Percentiles rank a stretch among this genome's conserved stretches.
Conservation (phyloP, 2,113 vertebrate species). For the Oreochromis spilurus region DNA sequence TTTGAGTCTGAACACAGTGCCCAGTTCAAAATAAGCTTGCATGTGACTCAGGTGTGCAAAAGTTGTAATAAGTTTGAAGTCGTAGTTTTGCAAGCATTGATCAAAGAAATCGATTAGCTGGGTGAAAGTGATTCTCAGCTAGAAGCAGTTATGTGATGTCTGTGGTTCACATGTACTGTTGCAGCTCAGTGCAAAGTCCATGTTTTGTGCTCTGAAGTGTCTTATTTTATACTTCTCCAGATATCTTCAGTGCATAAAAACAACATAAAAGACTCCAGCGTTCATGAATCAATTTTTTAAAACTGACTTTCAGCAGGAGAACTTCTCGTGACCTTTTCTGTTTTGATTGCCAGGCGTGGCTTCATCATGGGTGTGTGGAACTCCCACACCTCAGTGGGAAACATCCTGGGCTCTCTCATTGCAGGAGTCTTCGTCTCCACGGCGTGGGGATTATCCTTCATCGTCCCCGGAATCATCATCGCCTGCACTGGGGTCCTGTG, state of each 20-base stretch:
- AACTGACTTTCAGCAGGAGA: neutral
- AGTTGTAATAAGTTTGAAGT: neutral
- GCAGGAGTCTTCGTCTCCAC: conserved; percentile 85
- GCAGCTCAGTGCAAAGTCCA: neutral
- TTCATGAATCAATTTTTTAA: neutral
- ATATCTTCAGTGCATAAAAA: neutral
- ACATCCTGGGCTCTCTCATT: conserved; percentile 94
- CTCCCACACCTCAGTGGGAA: conserved; percentile 95
- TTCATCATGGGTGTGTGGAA: conserved; percentile 99
- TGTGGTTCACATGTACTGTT: neutral
- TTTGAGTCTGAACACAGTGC: neutral
- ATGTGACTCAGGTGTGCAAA: neutral
- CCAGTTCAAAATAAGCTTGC: neutral
- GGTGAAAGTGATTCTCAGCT: neutral
- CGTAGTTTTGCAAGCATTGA: neutral
- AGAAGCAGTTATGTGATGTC: neutral
- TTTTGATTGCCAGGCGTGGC: conserved; percentile 76
- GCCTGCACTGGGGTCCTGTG: conserved; percentile 79
- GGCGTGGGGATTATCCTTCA: conserved; percentile 88
- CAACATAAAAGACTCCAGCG: neutral
- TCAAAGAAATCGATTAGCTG: neutral
- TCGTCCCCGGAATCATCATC: conserved; percentile 89
- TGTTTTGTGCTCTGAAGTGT: neutral
- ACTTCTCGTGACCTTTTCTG: neutral
- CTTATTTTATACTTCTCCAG: accelerated